Evolutionary conservation across 2,797 vertebrate species (phyloP).

Genomic region (Gallinago stenura): DNA sequence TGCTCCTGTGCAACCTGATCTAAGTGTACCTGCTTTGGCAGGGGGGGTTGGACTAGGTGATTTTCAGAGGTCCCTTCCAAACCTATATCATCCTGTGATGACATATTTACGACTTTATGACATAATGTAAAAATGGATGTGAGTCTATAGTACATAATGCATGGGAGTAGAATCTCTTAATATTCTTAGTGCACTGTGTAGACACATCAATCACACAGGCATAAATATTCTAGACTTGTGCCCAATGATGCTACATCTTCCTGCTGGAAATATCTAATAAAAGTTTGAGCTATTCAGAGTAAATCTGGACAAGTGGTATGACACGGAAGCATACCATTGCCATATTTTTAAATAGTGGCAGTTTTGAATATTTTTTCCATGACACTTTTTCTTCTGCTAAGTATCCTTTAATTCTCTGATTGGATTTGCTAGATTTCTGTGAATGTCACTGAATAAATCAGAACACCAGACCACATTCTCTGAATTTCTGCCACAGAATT

Average conservation of each 20-base stretch:
- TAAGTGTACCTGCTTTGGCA: no score
- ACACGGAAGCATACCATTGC: background rate
- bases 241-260: background rate
- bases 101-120: background rate
- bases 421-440: background rate
- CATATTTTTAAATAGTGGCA: background rate
- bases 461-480: background rate
- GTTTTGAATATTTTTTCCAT: background rate
- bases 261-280: background rate
- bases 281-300: background rate
- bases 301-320: background rate
- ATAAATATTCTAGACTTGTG: background rate
- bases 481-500: constrained; percentile 33
- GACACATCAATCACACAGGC: background rate
- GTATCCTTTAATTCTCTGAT: background rate
- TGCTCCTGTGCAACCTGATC: no score
- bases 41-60: no score
- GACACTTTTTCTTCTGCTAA: background rate
- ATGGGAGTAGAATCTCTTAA: background rate
- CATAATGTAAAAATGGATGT: background rate
- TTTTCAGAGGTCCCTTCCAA: no score
- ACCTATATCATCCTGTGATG: no score
- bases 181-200: background rate
- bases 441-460: constrained; percentile 21
- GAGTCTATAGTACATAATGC: fast-evolving